Conservation (phyloP, 1,140 invertebrate species). For the Platorchestia sp. region DNA sequence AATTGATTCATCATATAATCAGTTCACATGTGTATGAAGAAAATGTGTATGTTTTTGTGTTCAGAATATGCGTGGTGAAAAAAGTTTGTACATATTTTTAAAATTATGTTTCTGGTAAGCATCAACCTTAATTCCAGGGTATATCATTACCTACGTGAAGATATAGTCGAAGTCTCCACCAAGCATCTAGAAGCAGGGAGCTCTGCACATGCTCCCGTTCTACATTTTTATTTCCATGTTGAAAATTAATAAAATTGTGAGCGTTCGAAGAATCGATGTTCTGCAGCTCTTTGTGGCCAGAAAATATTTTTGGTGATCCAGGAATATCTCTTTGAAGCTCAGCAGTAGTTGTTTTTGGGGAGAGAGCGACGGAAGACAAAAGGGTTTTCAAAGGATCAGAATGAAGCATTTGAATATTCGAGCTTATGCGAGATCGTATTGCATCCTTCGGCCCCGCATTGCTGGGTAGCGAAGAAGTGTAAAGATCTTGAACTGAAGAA, state of each 20-base stretch:
- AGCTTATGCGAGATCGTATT: not conserved
- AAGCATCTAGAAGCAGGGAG: slow-evolving; percentile 20
- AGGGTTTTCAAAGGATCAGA: not conserved
- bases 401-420: not conserved
- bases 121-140: not conserved
- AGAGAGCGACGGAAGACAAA: not conserved
- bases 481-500: slow-evolving; percentile 26
- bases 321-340: not conserved
- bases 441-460: slow-evolving; percentile 31
- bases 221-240: not conserved
- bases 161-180: slow-evolving; percentile 32
- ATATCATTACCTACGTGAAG: not conserved
- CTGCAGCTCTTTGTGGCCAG: not conserved
- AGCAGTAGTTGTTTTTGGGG: not conserved
- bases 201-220: not conserved
- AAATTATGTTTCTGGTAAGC: not conserved
- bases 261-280: not conserved
- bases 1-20: not conserved
- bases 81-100: not conserved
- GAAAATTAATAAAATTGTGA: not conserved
- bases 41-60: not conserved
- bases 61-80: not conserved
- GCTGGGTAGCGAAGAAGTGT: slow-evolving; percentile 10
- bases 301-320: not conserved
- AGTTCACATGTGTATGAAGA: not conserved